These are phyloP conservation scores for Babyrousa celebensis DNA, from an alignment of 2,797 vertebrate species.

Conservation along the genomic window DNA sequence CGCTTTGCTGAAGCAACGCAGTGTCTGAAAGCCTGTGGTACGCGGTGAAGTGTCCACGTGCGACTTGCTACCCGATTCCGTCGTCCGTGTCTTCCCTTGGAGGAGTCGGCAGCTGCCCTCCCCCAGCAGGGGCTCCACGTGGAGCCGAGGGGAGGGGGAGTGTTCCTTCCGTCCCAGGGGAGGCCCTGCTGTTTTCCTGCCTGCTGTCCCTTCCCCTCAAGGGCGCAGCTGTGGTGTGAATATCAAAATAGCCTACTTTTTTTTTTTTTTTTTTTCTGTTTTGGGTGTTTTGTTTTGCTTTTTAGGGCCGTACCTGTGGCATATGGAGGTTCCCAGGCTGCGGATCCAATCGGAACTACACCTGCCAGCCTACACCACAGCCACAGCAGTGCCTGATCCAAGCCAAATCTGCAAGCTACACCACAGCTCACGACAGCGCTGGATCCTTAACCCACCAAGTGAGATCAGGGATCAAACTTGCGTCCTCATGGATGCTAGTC, in stretches of 20 bases:
- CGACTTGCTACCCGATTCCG: background rate
- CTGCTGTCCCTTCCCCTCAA: background rate
- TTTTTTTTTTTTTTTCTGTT: no score
- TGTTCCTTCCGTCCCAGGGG: background rate
- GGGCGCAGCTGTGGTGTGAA: slow-evolving; percentile 27
- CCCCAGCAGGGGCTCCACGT: background rate
- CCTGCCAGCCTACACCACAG: no score
- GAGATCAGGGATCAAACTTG: no score
- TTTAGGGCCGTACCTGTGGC: no score
- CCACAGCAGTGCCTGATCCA: no score
- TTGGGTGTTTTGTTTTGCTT: no score
- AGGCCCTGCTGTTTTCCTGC: background rate
- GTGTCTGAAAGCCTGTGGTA: slow-evolving; percentile 52
- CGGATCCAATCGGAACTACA: no score
- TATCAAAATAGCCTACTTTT: slow-evolving; percentile 1
- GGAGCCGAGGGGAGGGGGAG: background rate
- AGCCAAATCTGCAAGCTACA: no score
- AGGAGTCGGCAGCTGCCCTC: background rate
- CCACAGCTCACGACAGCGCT: no score
- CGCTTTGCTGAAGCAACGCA: background rate
- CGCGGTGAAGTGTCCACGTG: background rate
- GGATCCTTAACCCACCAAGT: no score
- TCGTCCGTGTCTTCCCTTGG: background rate
- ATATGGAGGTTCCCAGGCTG: no score
- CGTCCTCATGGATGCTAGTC: no score